Conservation (phyloP, 2,797 vertebrate genomes). For the Rhodeus uyekii region DNA sequence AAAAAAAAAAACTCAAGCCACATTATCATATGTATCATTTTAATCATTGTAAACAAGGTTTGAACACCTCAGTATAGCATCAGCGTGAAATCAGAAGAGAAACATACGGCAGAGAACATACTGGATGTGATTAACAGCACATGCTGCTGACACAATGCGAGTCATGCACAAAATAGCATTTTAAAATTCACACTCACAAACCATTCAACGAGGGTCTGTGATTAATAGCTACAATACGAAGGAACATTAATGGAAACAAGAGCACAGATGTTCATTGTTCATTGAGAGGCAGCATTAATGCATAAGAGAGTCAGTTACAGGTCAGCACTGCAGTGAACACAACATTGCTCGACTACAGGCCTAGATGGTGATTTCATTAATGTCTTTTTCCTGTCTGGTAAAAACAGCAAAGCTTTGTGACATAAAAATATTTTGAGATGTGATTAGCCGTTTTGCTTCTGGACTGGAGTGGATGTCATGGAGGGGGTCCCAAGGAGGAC, state of each 20-base stretch:
- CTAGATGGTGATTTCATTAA: background rate
- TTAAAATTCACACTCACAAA: slow-evolving; percentile 52
- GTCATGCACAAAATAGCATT: slow-evolving; percentile 25
- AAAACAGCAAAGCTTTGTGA: slow-evolving; percentile 43
- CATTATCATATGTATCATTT: background rate
- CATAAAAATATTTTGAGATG: slow-evolving; percentile 41
- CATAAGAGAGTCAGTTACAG: slow-evolving; percentile 29
- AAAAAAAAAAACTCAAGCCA: slow-evolving; percentile 8
- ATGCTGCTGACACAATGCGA: slow-evolving; percentile 46
- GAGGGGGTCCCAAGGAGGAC: slow-evolving; percentile 66
- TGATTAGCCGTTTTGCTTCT: slow-evolving; percentile 12
- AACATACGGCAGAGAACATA: slow-evolving; percentile 4
- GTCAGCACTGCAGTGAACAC: background rate
- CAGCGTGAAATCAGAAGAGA: slow-evolving; percentile 26
- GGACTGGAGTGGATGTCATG: slow-evolving; percentile 29
- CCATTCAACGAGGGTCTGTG: slow-evolving; percentile 34
- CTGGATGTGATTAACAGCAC: slow-evolving; percentile 40
- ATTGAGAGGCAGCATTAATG: slow-evolving; percentile 36
- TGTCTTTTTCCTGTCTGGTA: background rate
- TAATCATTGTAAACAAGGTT: slow-evolving; percentile 20
- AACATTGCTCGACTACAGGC: background rate
- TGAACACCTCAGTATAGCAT: slow-evolving; percentile 40
- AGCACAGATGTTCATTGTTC: slow-evolving; percentile 45
- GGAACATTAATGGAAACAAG: slow-evolving; percentile 36
- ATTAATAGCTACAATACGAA: slow-evolving; percentile 45